Evolutionary conservation across 2,113 vertebrate species (phyloP).

Genomic region (Xenopus tropicalis): UCB_Xtro_10.0 CM004448.2:39146501-39147000

Average conservation of each 20-base stretch:
- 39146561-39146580: no score
- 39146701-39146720: no score
- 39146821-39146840: conserved; percentile 52
- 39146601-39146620: conserved; percentile 50
- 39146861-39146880: neutral
- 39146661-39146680: conserved; percentile 32
- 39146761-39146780: conserved; percentile 49
- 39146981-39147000: no score
- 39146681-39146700: no score
- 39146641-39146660: conserved; percentile 56
- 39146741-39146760: conserved; percentile 40
- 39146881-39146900: no score
- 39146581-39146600: conserved; percentile 52
- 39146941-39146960: no score
- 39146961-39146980: no score
- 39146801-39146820: conserved; percentile 50
- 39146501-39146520: no score
- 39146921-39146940: no score
- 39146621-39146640: conserved; percentile 40
- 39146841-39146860: conserved; percentile 30
- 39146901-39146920: no score
- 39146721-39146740: neutral
- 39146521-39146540: no score
- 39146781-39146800: conserved; percentile 47
- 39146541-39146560: no score